Evolutionary conservation across 2,888 invertebrate genomes (phyloP).

Genomic region (Dilophus febrilis): DNA sequence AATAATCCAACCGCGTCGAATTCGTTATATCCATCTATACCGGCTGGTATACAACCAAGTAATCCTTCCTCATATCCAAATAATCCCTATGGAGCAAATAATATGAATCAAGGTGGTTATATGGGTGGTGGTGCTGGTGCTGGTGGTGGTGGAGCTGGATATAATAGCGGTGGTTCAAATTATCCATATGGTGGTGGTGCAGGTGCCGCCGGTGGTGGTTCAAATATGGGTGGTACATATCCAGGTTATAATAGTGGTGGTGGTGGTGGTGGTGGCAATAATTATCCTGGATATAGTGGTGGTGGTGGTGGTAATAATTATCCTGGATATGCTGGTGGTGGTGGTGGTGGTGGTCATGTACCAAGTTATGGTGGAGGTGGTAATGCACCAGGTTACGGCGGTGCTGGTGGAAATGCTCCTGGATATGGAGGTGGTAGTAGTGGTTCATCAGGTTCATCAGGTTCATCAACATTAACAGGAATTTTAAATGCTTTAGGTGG

Average conservation of each 20-base stretch:
- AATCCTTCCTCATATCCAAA: neutral
- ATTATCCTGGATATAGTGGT: constrained; percentile 5
- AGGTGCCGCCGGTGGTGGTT: constrained; percentile 14
- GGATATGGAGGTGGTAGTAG: constrained; percentile 4
- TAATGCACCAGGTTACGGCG: neutral
- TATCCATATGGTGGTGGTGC: constrained; percentile 15
- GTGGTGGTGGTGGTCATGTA: constrained; percentile 2
- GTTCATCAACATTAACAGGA: neutral
- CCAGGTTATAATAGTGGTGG: constrained; percentile 15
- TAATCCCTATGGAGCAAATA: neutral
- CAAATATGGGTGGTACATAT: constrained; percentile 17
- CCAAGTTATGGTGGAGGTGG: constrained; percentile 4
- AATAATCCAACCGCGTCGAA: neutral
- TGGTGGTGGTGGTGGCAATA: constrained; percentile 5
- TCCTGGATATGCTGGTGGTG: constrained; percentile 16
- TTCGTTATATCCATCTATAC: neutral
- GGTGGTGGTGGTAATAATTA: constrained; percentile 10
- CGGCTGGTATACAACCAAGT: neutral
- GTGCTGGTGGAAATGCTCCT: constrained; percentile 14
- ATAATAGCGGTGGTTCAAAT: neutral
- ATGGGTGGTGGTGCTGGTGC: constrained; percentile 12
- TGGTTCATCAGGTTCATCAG: constrained; percentile 10
- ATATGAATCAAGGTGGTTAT: constrained; percentile 10
- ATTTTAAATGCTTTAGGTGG: constrained; percentile 1
- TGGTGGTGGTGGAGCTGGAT: neutral